These are phyloP conservation scores for Andrena trimmerana DNA, from an alignment of 2,888 invertebrate genomes.

Conservation along the genomic window DNA sequence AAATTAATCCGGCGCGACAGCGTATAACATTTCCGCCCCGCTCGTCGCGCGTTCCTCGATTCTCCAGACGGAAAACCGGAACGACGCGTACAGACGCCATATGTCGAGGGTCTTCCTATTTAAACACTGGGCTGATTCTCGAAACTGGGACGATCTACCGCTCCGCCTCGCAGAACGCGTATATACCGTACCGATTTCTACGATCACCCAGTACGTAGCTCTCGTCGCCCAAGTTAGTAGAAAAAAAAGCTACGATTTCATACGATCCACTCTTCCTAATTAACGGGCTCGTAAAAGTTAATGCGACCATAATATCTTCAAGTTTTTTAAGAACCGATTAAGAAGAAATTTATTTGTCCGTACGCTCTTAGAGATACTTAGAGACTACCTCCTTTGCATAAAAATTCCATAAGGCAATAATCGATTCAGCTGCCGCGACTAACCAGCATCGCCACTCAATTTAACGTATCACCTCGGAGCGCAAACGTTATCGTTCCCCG, in stretches of 20 bases:
- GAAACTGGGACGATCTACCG: constrained; percentile 2
- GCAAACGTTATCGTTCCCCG: constrained; percentile 13
- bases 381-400: background rate
- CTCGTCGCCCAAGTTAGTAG: background rate
- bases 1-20: constrained; percentile 69
- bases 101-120: constrained; percentile 17
- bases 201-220: background rate
- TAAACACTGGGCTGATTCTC: background rate
- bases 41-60: constrained; percentile 4
- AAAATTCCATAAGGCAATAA: constrained; percentile 3
- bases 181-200: background rate
- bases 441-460: background rate
- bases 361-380: constrained; percentile 1
- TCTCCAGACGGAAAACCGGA: constrained; percentile 16
- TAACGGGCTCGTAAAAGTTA: constrained; percentile 29
- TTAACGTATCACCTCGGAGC: constrained; percentile 1
- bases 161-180: background rate
- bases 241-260: too few species aligned
- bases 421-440: background rate
- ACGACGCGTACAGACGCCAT: constrained; percentile 11
- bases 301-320: background rate
- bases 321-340: background rate
- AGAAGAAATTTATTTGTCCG: constrained; percentile 2
- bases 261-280: background rate
- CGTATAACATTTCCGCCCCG: constrained; percentile 54